Evolutionary conservation across 1,140 invertebrate genomes (phyloP).

Genomic region (Carposina sasakii): DNA sequence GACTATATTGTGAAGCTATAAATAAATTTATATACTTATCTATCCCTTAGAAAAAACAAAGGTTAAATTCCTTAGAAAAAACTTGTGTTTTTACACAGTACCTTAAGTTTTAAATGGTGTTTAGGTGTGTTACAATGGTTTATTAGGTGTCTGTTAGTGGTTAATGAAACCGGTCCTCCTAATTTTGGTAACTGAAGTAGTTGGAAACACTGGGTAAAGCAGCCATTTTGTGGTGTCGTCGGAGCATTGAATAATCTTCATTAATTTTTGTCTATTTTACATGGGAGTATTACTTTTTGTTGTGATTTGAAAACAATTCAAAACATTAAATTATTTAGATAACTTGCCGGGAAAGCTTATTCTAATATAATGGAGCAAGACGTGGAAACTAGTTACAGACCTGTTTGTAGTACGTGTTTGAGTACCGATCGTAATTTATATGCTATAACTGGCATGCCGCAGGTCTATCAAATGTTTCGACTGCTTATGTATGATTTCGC

Average conservation of each 20-base stretch:
- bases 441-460: constrained; percentile 34
- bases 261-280: constrained; percentile 68
- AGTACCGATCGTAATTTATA: constrained; percentile 54
- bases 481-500: constrained; percentile 56
- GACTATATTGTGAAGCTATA: too few relatives aligned
- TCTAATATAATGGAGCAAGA: constrained; percentile 54
- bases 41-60: too few relatives aligned
- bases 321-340: constrained; percentile 17
- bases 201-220: constrained; percentile 51
- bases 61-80: too few relatives aligned
- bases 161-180: too few relatives aligned
- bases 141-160: too few relatives aligned
- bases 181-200: too few relatives aligned
- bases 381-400: constrained; percentile 41
- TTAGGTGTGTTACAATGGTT: too few relatives aligned
- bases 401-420: constrained; percentile 50
- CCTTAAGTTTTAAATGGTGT: too few relatives aligned
- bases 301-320: constrained; percentile 52
- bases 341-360: too few relatives aligned
- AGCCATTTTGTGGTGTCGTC: constrained; percentile 70
- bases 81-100: too few relatives aligned
- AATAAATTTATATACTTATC: too few relatives aligned
- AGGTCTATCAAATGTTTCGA: constrained; percentile 48
- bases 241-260: constrained; percentile 45
- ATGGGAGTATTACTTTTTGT: constrained; percentile 71